These are phyloP conservation scores for Menura novaehollandiae DNA, from an alignment of 2,113 vertebrate species.

Conservation along the genomic window DNA sequence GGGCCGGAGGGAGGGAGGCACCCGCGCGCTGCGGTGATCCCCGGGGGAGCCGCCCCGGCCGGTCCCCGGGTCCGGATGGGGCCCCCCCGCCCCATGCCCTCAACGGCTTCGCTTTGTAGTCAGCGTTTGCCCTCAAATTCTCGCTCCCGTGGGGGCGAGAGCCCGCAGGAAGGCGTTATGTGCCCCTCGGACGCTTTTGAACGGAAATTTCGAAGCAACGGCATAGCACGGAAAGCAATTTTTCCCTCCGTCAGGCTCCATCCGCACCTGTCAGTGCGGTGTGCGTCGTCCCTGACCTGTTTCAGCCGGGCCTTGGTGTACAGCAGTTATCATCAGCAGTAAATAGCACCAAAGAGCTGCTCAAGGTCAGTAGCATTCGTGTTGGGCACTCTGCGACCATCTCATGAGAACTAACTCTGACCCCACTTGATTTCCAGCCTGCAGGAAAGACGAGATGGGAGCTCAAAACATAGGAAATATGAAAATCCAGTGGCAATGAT, in stretches of 20 bases:
- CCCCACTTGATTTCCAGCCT: neutral
- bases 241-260: neutral
- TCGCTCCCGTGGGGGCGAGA: neutral
- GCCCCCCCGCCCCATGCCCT: neutral
- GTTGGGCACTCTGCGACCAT: rapidly evolving
- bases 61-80: neutral
- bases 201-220: neutral
- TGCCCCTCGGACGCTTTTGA: neutral
- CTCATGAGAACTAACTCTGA: neutral
- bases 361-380: neutral
- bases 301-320: neutral
- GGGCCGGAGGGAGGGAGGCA: neutral
- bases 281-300: neutral
- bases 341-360: neutral
- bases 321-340: neutral
- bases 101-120: neutral
- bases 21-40: neutral
- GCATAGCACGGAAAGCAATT: neutral
- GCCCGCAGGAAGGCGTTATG: neutral
- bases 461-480: neutral
- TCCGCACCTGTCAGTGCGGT: neutral
- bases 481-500: neutral
- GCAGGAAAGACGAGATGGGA: neutral
- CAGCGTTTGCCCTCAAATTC: neutral
- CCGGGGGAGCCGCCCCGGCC: neutral